Base-by-base conservation (phyloP, 2,888 invertebrate genomes). In the Ectobius pallidus region DNA sequence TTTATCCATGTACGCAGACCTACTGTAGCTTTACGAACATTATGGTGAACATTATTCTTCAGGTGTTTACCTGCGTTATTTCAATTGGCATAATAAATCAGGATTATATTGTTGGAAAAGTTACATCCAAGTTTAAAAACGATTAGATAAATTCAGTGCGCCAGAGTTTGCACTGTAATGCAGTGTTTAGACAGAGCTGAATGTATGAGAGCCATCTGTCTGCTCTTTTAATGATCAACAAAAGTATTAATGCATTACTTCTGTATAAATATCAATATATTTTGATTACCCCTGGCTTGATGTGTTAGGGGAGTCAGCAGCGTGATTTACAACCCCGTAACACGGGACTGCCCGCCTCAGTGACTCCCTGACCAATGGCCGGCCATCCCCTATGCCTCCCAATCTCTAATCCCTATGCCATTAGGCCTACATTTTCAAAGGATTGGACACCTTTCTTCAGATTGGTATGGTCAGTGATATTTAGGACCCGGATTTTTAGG, bases 311-410 rank as follows among this genome's bases (percentile, higher is more conserved):
- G 58, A 58, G 58, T 58, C 30, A 58, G 58, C 30, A 30, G 44
- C 25, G 42, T 65, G 65, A 65, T 65, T 46, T 65, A 65, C 65
- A 65, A 46, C 46, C 65, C 65, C 25, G 65, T 65, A 65, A 27
- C 65, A 65, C 20, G 20, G 65, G 65, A 27, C 44, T 65, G 22
- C 46, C 46, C 65, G 65, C 44, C 46, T 65, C 34, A 65, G 65
- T 46, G 46, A 65, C 44, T 65, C 65, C 20, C 58, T 30, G 58
- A 58, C 58, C 58, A 30, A 58, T 58, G 58, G 58, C 58, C 30
- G 32, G 30, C 58, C 58, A 58, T 30, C 30, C 58, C n/a, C 58
- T 30, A n/a, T 30, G 27, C 27, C 16, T 18, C 25, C 58, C 58
- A 58, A 30, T 58, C 58, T n/a, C n/a, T n/a, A n/a, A n/a, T n/a